Conservation (phyloP, 2,888 invertebrate genomes). For the Rhabditophanes sp. region DNA sequence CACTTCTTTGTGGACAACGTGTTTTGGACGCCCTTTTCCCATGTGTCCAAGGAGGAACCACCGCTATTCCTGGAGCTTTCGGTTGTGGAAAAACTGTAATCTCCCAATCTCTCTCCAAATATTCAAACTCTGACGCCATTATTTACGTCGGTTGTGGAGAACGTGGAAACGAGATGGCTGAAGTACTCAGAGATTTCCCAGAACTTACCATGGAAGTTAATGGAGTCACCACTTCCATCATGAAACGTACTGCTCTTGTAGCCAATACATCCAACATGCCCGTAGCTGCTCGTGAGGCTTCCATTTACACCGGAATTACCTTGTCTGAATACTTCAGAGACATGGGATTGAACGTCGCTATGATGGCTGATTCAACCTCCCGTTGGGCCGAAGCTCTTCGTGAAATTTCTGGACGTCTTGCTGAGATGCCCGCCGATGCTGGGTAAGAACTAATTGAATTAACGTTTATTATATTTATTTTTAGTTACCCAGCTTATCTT, state of each 20-base stretch:
- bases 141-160: constrained; percentile 99
- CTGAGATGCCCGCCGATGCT: constrained; percentile 95
- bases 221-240: constrained; percentile 81
- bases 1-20: constrained; percentile 88
- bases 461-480: background rate
- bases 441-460: constrained; percentile 81
- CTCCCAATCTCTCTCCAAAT: constrained; percentile 95
- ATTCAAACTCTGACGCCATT: constrained; percentile 97
- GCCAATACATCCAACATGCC: constrained; percentile 99
- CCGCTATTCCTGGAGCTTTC: constrained; percentile 60
- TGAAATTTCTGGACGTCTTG: constrained; percentile 94
- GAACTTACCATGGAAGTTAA: constrained; percentile 91
- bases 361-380: constrained; percentile 99
- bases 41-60: constrained; percentile 51
- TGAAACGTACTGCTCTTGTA: constrained; percentile 96
- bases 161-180: constrained; percentile 99
- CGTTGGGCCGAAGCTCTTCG: constrained; percentile 99
- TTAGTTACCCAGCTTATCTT: too few species aligned
- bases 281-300: constrained; percentile 97
- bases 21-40: constrained; percentile 96
- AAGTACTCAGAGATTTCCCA: constrained; percentile 88
- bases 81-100: constrained; percentile 99
- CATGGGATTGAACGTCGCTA: constrained; percentile 99
- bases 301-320: constrained; percentile 97
- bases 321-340: constrained; percentile 91